Conservation (phyloP, 2,797 vertebrate species). For the Lepus townsendii region DNA sequence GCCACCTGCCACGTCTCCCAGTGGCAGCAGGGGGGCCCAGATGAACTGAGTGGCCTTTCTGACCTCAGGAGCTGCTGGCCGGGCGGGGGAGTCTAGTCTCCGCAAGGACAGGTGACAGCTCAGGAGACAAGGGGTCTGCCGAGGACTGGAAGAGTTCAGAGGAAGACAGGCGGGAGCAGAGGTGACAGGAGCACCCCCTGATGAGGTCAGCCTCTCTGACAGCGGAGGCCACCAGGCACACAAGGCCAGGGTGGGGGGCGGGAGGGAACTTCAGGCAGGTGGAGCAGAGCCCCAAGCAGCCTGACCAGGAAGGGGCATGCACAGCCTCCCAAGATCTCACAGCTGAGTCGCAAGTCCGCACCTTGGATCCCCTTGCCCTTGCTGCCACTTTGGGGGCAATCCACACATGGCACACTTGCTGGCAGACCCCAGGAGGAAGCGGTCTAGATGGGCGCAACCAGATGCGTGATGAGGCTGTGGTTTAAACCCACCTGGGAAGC, state of each 20-base stretch:
- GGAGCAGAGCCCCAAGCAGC: not conserved
- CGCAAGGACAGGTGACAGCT: not conserved
- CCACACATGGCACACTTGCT: not conserved
- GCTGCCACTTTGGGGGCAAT: not conserved
- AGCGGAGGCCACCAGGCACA: not conserved
- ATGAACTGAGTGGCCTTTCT: not conserved
- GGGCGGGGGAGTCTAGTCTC: too few species aligned
- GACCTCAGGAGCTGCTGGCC: not conserved
- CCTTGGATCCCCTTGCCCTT: not conserved
- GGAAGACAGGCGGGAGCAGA: not conserved
- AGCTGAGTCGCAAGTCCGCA: not conserved
- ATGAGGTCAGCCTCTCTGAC: not conserved
- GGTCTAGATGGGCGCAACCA: not conserved
- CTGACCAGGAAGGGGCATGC: not conserved
- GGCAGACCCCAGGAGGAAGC: not conserved
- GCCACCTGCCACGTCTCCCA: not conserved
- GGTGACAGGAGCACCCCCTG: not conserved
- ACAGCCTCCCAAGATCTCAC: not conserved
- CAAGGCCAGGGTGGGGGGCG: too few species aligned
- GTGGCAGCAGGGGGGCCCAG: not conserved
- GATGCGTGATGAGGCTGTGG: not conserved
- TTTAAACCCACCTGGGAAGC: not conserved
- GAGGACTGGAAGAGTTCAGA: not conserved
- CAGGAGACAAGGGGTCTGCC: not conserved
- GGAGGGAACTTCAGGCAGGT: too few species aligned